Base-by-base conservation (phyloP, 1,140 invertebrate species). In the Apis laboriosa region DNA sequence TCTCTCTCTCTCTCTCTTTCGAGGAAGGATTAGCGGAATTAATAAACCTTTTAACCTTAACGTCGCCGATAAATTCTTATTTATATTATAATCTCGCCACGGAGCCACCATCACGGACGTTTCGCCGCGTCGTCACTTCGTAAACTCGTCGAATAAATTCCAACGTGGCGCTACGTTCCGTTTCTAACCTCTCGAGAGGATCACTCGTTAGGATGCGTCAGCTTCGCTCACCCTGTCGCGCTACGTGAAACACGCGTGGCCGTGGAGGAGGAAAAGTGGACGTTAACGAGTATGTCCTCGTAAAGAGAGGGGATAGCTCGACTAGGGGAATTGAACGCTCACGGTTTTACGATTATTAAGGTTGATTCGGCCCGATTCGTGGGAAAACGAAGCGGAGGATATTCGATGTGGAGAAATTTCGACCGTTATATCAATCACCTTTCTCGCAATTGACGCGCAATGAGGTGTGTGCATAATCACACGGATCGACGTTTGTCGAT, bases 71-170 rank as follows among this genome's bases (percentile, higher is more conserved):
- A 94, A 94, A 94, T 92, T 93, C 84, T 86, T 91, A 90, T 92
- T 91, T 93, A 94, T 93, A 93, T 92, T 92, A 89, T 90, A 92
- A 92, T 92, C 90, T 90, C 77, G 75, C 61, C 60, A 58, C 77
- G 60, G 87, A 90, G 89, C 86, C 90, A 77, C 86, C 88, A 92
- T 92, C 91, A 92, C 88, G 88, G 86, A 91, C 91, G 91, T 91
- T 92, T 91, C 90, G 90, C 80, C 89, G 91, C 91, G 92, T 94
- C 92, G 89, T 92, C 93, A 93, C 92, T 93, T 94, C 92, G 91
- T 93, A 92, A 93, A 93, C 88, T 90, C 89, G 90, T 90, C 90
- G 89, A 91, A 92, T 92, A 92, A 92, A 92, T 92, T 92, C 87
- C 83, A 70, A 77, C 68, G 77, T 81, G 77, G 77, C 86, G 83